Evolutionary conservation across 1,140 invertebrate species (phyloP).

Genomic region (Trigoniulus corallinus): DNA sequence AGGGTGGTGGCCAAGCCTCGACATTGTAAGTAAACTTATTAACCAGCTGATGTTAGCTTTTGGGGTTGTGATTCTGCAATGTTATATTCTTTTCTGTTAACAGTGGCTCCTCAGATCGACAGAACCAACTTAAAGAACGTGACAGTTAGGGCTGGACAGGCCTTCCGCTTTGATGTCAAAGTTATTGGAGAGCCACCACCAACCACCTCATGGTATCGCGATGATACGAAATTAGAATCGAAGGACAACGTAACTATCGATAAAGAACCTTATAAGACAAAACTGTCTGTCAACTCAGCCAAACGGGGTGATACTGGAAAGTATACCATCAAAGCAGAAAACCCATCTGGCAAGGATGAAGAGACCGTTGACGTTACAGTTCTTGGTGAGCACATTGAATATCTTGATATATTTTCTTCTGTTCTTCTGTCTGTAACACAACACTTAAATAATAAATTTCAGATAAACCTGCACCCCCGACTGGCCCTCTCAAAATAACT

Average conservation of each 20-base stretch:
- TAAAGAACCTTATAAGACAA: constrained; percentile 68
- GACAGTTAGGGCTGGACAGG: constrained; percentile 69
- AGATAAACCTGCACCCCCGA: constrained; percentile 73
- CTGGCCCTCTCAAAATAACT: constrained; percentile 75
- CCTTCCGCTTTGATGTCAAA: constrained; percentile 69
- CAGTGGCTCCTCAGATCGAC: constrained; percentile 77
- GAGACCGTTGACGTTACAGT: constrained; percentile 74
- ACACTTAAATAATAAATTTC: too few species aligned
- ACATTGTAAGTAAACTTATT: constrained; percentile 36
- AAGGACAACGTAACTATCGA: constrained; percentile 57
- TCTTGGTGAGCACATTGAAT: constrained; percentile 32
- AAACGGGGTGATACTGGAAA: constrained; percentile 66
- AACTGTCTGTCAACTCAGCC: constrained; percentile 52
- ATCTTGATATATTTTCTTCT: neutral
- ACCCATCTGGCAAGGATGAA: constrained; percentile 77
- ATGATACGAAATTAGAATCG: constrained; percentile 50
- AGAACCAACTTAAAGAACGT: constrained; percentile 70
- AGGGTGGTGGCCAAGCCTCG: constrained; percentile 66
- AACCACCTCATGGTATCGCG: constrained; percentile 64
- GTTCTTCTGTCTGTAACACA: too few species aligned
- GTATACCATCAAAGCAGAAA: constrained; percentile 74
- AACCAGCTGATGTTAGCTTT: too few species aligned
- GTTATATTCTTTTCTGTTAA: constrained; percentile 11
- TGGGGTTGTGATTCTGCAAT: too few species aligned
- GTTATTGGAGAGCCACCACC: constrained; percentile 77